These are phyloP conservation scores for Zeuzera pyrina DNA, from an alignment of 2,888 invertebrate genomes.

Conservation along the genomic window DNA sequence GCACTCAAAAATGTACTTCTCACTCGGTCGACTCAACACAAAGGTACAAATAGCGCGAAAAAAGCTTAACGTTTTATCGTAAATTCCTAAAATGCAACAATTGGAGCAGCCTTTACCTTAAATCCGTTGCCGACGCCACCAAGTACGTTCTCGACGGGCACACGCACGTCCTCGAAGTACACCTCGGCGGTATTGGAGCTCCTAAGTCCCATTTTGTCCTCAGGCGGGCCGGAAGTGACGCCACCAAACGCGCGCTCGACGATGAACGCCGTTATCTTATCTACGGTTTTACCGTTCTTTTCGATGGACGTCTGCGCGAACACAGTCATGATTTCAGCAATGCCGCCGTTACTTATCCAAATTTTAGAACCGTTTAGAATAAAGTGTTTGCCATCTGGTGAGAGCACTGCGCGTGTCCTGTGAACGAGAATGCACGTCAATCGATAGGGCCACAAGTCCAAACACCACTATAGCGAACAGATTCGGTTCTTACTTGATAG, in stretches of 20 bases:
- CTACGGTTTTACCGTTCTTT: conserved; percentile 74
- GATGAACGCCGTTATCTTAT: conserved; percentile 95
- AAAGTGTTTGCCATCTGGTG: conserved; percentile 91
- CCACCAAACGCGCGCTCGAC: conserved; percentile 96
- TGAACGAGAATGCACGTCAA: no score
- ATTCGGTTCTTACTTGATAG: conserved; percentile 80
- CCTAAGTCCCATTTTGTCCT: conserved; percentile 99
- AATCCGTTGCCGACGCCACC: conserved; percentile 94
- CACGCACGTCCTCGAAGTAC: conserved; percentile 93
- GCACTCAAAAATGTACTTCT: conserved; percentile 7
- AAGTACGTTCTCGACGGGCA: conserved; percentile 91
- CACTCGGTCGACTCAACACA: no score
- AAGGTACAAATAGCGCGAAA: no score
- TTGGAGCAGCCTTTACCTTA: conserved; percentile 77
- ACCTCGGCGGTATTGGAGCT: conserved; percentile 96
- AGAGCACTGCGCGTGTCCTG: conserved; percentile 85
- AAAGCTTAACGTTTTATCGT: no score
- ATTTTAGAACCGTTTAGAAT: conserved; percentile 97
- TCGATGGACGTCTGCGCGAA: conserved; percentile 93
- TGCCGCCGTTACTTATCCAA: conserved; percentile 98
- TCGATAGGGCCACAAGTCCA: no score
- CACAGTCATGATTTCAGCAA: conserved; percentile 97
- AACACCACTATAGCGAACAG: no score
- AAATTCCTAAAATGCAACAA: no score
- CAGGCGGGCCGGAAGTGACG: conserved; percentile 92